Conservation (phyloP, 2,113 vertebrate genomes). For the Pteronura brasiliensis region DNA sequence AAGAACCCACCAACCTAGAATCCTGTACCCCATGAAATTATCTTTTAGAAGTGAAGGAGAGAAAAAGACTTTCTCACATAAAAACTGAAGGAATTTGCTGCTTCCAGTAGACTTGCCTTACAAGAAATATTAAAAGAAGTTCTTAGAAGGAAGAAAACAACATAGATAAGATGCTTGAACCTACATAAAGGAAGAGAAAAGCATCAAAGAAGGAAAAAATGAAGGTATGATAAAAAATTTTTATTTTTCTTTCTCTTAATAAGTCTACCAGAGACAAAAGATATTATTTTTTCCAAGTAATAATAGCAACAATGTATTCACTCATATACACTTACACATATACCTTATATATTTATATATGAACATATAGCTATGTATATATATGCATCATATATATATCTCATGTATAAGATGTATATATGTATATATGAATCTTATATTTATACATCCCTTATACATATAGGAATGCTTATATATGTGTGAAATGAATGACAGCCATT, state of each 20-base stretch:
- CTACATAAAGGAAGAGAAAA: background rate
- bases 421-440: too few species aligned
- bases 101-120: background rate
- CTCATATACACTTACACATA: background rate
- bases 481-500: background rate
- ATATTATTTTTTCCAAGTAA: background rate
- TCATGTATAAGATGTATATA: background rate
- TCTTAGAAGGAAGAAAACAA: background rate
- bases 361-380: background rate
- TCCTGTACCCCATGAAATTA: background rate
- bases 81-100: background rate
- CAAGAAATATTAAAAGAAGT: background rate
- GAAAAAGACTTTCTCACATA: background rate
- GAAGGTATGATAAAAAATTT: background rate
- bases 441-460: background rate
- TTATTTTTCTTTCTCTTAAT: background rate
- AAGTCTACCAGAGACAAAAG: background rate
- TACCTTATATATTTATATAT: background rate
- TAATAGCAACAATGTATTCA: background rate
- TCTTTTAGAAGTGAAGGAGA: background rate
- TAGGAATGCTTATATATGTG: background rate
- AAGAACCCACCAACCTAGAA: background rate
- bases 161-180: background rate
- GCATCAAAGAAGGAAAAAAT: background rate
- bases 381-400: background rate